Conservation (phyloP, 2,113 vertebrate species). For the Apodemus speciosus region DNA sequence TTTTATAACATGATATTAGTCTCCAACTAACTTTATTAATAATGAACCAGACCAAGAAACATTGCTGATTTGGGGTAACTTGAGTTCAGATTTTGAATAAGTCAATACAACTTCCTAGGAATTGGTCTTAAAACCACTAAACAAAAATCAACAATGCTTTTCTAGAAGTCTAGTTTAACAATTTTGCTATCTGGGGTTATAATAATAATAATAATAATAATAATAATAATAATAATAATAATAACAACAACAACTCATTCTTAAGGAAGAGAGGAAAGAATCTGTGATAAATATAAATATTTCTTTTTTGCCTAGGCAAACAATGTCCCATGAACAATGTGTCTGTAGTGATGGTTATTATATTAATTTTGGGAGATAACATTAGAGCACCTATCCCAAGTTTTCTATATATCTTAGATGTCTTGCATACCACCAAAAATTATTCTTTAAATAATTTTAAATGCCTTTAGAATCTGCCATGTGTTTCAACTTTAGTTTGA, state of each 20-base stretch:
- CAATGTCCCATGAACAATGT: neutral
- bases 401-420: neutral
- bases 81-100: neutral
- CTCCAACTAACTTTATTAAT: neutral
- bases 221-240: neutral
- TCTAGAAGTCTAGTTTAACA: neutral
- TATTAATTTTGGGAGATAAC: neutral
- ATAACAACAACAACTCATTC: neutral
- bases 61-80: neutral
- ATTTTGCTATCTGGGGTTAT: neutral
- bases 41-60: slow-evolving; percentile 8
- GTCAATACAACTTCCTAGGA: neutral
- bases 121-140: neutral
- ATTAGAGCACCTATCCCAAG: neutral
- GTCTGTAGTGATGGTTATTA: neutral
- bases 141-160: neutral
- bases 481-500: neutral
- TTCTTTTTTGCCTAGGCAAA: neutral
- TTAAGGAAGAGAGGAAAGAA: neutral
- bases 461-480: neutral
- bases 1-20: slow-evolving; percentile 25
- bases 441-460: slow-evolving; percentile 45
- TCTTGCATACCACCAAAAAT: neutral
- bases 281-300: neutral
- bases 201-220: neutral